Base-by-base conservation (phyloP, 2,888 invertebrate species). In the Crossocerus cetratus region DNA sequence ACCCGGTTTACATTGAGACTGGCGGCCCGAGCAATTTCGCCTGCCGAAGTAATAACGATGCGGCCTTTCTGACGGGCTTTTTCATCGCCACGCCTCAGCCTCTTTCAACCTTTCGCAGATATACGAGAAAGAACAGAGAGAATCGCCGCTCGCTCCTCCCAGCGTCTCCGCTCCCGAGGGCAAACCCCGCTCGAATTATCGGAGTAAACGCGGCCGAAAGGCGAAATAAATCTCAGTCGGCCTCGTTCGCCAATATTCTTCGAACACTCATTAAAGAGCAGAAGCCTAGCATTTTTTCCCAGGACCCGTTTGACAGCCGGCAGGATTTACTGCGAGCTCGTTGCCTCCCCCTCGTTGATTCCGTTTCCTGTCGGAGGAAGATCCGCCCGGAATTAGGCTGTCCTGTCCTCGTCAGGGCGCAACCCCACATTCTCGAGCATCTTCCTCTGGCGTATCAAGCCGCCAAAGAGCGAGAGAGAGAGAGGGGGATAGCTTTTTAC, bases 321-420 rank as follows among this genome's bases (percentile, higher is more conserved):
- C 42, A 43, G 68, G 74, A 75, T 75, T 75, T 75, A 72, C 65
- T 65, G n/a, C 58, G 53, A 63, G 61, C 42, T 57, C 58, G n/a
- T n/a, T n/a, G n/a, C 57, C 55, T 32, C 32, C 32, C 62, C 18
- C 65, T 75, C 59, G 69, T 43, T 18, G 54, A 44, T 20, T 22
- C 54, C 65, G 44, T 69, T 65, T 32, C 32, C 32, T 32, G 32
- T 4, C 4, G 8, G 11, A 32, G 32, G 32, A 32, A 32, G 32
- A 32, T 8, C 11, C 11, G 2, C 32, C 11, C 8, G 32, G 32
- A 32, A 32, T 32, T 32, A 32, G 8, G 8, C 32, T 32, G 32
- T 32, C 32, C 11, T 8, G 32, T 32, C 11, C 32, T 32, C 32
- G 32, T 32, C 32, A 32, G 8, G 5, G 8, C 32, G 8, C 32